A percentile compares a stretch with the other conserved stretches of the same genome.
phyloP scores from a whole-genome alignment of 2,888 invertebrate genomes.

The Cataglyphis albicans region DNA sequence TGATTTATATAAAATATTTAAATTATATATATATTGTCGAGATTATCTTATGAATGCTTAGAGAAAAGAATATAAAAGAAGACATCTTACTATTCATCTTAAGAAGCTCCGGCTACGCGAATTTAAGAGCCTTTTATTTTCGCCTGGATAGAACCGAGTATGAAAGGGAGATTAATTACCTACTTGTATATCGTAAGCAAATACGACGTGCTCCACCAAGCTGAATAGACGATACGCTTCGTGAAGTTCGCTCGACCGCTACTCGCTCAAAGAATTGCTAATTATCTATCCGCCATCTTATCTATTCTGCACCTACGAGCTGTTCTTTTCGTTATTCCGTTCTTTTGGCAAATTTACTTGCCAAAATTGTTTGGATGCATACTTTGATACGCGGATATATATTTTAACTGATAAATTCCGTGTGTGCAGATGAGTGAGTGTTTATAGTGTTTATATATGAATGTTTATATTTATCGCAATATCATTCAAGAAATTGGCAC shows the following conservation, averaged over 20 bases:
- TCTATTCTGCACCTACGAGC: not conserved
- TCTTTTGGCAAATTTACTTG: conserved; percentile 2
- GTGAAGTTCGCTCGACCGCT: conserved; percentile 63
- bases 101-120: conserved; percentile 16
- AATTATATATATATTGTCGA: conserved; percentile 20
- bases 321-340: conserved; percentile 11
- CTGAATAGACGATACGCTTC: conserved; percentile 64
- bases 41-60: conserved; percentile 9
- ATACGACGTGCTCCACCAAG: conserved; percentile 65
- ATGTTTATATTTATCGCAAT: conserved; percentile 6
- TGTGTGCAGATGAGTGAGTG: not conserved
- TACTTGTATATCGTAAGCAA: conserved; percentile 77
- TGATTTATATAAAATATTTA: not conserved
- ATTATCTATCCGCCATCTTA: conserved; percentile 69
- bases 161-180: conserved; percentile 79
- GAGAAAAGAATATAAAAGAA: conserved; percentile 5
- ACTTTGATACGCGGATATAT: conserved; percentile 18
- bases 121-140: conserved; percentile 57
- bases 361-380: conserved; percentile 9
- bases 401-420: not conserved
- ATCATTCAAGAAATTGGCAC: conserved; percentile 23
- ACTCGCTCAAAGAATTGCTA: conserved; percentile 75
- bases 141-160: conserved; percentile 58
- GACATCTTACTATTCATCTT: conserved; percentile 42
- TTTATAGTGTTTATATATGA: too few species aligned